Evolutionary conservation across 2,113 vertebrate species (phyloP), one percentile per base, ranked within the genome.

Genomic region (Sula dactylatra): DNA sequence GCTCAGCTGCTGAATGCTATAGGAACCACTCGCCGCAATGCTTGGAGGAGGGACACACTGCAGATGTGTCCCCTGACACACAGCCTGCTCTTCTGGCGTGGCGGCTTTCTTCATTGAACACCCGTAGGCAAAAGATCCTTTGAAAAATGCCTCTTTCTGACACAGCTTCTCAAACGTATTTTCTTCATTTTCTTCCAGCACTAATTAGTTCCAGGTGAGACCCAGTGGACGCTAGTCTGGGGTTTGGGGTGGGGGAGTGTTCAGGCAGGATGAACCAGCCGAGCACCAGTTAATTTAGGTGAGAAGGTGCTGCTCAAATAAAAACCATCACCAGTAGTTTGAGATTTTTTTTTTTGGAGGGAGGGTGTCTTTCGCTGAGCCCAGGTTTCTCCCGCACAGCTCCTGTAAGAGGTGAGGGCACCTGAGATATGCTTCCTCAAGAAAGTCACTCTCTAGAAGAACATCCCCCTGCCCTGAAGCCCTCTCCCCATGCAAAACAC

Each of bases 131-230:
- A 71, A 90, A 76, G 12, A 83, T 18, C 10, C 44, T 70, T 66
- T 65, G 36, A 76, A 85, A 94, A 83, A 67, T 5, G 52, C 34
- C 45, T 42, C 12, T 38, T 85, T 34, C 92, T 85, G 58, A 47
- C 42, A 45, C 6, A 52, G 44, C 47, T 55, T 72, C 85, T 93
- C 73, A 50, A 42, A 58, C 25, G 27, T 73, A 32, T 74, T 93
- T 74, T 61, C 59, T 61, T 86, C 11, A 8, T 86, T 90, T 95
- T 83, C 21, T 90, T 77, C 47, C 77, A 82, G 49, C 0, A 2
- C 40, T 96, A 85, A 94, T 87, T 82, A 61, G 70, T 76, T 92
- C 73, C 91, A 93, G 62, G 66, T 64, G 78, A 87, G 47, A 81
- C 16, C 49, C 0, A 0, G 10, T 69, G 49, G 65, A 79, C 16